Base-by-base conservation (phyloP, 2,888 invertebrate genomes). In the Halictus ligatus region DNA sequence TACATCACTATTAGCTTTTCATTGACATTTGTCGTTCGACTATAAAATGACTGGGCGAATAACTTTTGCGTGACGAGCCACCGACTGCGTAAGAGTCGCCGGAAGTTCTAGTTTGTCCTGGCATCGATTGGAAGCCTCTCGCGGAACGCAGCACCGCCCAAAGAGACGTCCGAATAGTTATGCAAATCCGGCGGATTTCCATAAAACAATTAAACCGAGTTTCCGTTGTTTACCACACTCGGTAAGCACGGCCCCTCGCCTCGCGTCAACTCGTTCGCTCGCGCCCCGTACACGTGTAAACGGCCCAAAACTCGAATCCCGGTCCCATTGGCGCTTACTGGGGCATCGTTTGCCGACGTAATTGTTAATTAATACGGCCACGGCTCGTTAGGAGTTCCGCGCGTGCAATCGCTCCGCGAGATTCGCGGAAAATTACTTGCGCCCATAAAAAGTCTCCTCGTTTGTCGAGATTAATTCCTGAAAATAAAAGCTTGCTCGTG, bases 131-230 rank as follows among this genome's bases (percentile, higher is more conserved):
- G 8, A 54, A 29, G 40, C 35, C 50, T 60, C 64, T 58, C 74
- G n/a, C 13, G 73, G 67, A 77, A 48, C 50, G 67, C 35, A 18
- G 15, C 21, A 21, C 43, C 50, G 43, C 12, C 60, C n/a, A 64
- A 78, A 81, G 77, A 25, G 78, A 48, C 67, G 67, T 64, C 48
- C 78, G 72, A 83, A 74, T 54, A 69, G 81, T 50, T 87, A 89
- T 89, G 91, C 79, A 89, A 86, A 90, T 90, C 25, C 71, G 50
- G 15, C 15, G 69, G 76, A 91, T 92, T 91, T 88, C 90, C 92
- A 91, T 89, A 90, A 92, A 89, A 89, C 89, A 90, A 91, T 92
- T 91, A 91, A 88, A 82, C 78, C 78, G 86, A 88, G 87, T 85
- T 90, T 86, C 85, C 88, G 85, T 90, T 88, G 88, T 89, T 89